Conservation (phyloP, 2,113 vertebrate genomes). For the Bos taurus region DNA sequence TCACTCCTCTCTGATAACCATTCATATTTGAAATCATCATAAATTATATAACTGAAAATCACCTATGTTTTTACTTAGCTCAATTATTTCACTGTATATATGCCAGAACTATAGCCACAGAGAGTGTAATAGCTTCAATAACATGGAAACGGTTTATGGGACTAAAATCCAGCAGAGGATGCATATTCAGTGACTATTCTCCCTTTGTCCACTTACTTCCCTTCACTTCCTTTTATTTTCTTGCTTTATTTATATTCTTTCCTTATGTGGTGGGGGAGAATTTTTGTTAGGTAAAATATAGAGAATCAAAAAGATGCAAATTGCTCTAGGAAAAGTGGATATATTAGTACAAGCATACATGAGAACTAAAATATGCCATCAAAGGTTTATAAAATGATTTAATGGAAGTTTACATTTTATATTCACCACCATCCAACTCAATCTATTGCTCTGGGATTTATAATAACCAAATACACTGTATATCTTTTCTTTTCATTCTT, state of each 20-base stretch:
- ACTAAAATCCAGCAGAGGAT: background rate
- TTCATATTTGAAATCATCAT: background rate
- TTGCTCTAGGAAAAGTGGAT: background rate
- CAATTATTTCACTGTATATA: background rate
- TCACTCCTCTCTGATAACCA: background rate
- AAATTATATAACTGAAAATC: background rate
- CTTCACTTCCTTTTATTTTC: background rate
- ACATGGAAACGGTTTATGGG: background rate
- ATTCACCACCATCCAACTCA: background rate
- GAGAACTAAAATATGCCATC: background rate
- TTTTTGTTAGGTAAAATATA: background rate
- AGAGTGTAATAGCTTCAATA: no score
- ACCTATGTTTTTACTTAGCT: background rate
- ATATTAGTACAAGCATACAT: background rate
- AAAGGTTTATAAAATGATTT: background rate
- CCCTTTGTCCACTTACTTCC: background rate
- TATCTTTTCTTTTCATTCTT: background rate
- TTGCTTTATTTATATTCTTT: background rate
- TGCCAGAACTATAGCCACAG: background rate
- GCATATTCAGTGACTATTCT: rapidly evolving
- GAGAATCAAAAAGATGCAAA: background rate
- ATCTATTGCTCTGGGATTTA: background rate
- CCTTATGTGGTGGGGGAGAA: background rate
- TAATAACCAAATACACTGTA: background rate
- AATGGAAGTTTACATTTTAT: background rate